phyloP scores from a whole-genome alignment of 2,113 vertebrate genomes.

The Heteronetta atricapilla region DNA sequence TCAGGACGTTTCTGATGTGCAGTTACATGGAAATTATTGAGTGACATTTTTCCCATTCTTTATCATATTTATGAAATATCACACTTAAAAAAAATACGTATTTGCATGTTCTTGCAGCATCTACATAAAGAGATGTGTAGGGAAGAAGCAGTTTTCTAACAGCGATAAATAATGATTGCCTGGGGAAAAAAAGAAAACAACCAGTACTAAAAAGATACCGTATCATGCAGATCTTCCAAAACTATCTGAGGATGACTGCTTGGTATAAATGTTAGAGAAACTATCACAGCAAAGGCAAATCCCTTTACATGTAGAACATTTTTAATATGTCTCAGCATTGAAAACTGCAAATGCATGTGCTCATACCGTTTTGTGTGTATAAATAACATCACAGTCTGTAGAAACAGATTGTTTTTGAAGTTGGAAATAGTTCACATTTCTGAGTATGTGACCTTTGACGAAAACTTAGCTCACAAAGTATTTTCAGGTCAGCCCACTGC shows the following conservation, averaged over 20 bases:
- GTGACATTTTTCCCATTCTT: neutral
- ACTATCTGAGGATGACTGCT: neutral
- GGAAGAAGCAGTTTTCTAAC: neutral
- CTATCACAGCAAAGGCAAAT: neutral
- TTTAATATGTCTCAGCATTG: neutral
- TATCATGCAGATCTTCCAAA: neutral
- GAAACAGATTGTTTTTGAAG: neutral
- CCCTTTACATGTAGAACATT: neutral
- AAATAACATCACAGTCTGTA: neutral
- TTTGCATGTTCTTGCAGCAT: neutral
- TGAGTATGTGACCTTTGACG: neutral
- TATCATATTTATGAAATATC: neutral
- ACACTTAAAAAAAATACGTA: neutral
- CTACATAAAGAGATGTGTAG: neutral
- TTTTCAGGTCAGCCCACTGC: neutral
- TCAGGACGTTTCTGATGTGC: neutral
- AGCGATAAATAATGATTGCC: neutral
- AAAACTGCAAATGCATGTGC: neutral
- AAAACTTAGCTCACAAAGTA: neutral
- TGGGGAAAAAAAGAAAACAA: neutral
- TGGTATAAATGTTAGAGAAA: neutral
- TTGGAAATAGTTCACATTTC: neutral
- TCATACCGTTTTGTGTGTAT: neutral
- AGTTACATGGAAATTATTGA: neutral
- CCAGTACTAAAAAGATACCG: neutral